A percentile compares a stretch with the other conserved stretches of the same genome.
These are phyloP conservation scores for Drosophila jambulina DNA, from an alignment of 1,140 invertebrate genomes.

Conservation along the genomic window DNA sequence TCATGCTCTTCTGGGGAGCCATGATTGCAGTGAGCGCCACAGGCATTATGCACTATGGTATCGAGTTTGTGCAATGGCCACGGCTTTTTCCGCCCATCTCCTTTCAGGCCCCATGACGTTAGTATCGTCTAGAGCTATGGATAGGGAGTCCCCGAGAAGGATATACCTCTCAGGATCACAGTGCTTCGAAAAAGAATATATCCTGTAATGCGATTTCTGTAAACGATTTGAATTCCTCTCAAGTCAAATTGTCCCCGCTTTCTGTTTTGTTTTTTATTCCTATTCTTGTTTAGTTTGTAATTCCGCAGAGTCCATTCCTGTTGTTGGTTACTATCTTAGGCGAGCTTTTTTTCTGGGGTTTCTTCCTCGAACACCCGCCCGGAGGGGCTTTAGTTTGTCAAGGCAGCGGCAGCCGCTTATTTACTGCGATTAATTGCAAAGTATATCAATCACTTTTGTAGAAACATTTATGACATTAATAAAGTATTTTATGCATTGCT, in stretches of 20 bases:
- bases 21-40: conserved; percentile 92
- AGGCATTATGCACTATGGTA: conserved; percentile 92
- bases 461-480: conserved; percentile 66
- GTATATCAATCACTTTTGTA: conserved; percentile 73
- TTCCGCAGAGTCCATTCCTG: conserved; percentile 29
- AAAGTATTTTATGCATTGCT: conserved; percentile 72
- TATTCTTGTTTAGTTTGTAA: conserved; percentile 32
- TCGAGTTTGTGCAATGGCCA: conserved; percentile 92
- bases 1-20: conserved; percentile 96
- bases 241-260: conserved; percentile 3
- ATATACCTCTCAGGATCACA: conserved; percentile 29
- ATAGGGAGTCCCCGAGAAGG: background rate
- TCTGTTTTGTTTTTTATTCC: conserved; percentile 36
- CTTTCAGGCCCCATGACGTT: conserved; percentile 75
- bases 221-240: conserved; percentile 26
- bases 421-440: conserved; percentile 39
- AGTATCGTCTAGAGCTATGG: conserved; percentile 58
- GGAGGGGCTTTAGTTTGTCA: background rate
- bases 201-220: conserved; percentile 58
- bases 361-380: background rate
- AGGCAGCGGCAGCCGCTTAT: conserved; percentile 27
- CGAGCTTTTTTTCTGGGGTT: conserved; percentile 36
- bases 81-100: conserved; percentile 86
- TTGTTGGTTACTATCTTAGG: conserved; percentile 29
- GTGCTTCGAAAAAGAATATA: conserved; percentile 26